A percentile compares a stretch with the other conserved stretches of the same genome.
These are phyloP conservation scores for Pecten maximus DNA, from an alignment of 2,888 invertebrate genomes.

Conservation along the genomic window DNA sequence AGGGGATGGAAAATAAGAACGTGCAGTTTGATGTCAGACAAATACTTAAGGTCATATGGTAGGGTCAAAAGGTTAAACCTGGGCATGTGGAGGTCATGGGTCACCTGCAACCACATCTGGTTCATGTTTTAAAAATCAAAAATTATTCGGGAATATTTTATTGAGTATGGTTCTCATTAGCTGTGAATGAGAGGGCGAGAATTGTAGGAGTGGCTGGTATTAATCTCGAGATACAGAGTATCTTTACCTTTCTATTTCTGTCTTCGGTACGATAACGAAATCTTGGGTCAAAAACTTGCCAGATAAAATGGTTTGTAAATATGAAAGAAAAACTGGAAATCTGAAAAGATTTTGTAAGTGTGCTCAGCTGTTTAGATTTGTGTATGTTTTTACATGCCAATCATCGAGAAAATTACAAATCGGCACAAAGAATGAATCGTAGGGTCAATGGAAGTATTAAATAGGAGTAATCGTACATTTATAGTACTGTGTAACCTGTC, in stretches of 20 bases:
- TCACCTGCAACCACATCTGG: background rate
- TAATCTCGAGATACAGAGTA: background rate
- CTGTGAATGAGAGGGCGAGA: background rate
- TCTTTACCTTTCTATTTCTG: background rate
- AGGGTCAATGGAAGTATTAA: too few relatives aligned
- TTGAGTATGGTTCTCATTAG: background rate
- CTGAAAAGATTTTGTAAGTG: background rate
- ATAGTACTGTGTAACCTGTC: too few relatives aligned
- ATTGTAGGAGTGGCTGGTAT: background rate
- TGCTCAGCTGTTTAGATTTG: background rate
- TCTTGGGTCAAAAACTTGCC: background rate
- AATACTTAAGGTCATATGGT: background rate
- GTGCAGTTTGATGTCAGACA: background rate
- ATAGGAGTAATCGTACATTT: too few relatives aligned
- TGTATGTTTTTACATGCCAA: background rate
- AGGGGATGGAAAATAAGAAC: background rate
- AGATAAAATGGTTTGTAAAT: background rate
- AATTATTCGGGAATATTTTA: background rate
- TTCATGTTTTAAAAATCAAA: background rate
- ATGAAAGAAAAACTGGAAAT: background rate
- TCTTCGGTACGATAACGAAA: background rate
- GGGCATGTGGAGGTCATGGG: constrained; percentile 14
- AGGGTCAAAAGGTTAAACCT: background rate
- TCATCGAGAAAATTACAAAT: too few relatives aligned
- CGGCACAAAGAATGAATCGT: too few relatives aligned